A percentile compares a stretch with the other conserved stretches of the same genome.
phyloP scores from a whole-genome alignment of 2,113 vertebrate genomes.

The Andinoacara biseriatus region DNA sequence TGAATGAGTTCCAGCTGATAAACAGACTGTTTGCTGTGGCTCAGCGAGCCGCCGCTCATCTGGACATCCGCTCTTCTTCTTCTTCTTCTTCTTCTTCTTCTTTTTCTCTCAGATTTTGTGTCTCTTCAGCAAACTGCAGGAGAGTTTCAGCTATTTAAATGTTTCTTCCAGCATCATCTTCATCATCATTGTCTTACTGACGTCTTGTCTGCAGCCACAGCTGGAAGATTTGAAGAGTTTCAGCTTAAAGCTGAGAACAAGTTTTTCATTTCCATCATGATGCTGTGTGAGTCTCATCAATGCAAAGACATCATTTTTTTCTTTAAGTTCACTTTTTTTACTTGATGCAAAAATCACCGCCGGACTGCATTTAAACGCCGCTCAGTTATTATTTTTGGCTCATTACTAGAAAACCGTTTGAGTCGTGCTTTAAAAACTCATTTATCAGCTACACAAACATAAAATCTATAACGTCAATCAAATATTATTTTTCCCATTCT shows the following conservation, averaged over 20 bases:
- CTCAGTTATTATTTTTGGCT: neutral
- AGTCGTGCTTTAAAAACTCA: neutral
- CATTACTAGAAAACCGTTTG: neutral
- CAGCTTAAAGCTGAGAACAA: neutral
- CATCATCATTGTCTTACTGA: neutral
- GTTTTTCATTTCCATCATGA: neutral
- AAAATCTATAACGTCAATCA: neutral
- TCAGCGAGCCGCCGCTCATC: neutral
- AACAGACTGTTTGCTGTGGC: conserved; percentile 12
- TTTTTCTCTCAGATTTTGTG: neutral
- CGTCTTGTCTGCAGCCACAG: neutral
- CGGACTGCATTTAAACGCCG: neutral
- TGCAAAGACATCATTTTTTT: neutral
- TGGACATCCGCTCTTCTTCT: neutral
- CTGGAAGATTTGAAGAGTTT: conserved; percentile 6
- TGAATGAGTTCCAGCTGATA: conserved; percentile 11
- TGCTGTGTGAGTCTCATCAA: neutral
- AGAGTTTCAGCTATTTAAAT: neutral
- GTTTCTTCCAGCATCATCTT: neutral
- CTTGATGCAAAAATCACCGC: neutral
- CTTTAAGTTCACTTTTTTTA: neutral
- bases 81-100: neutral
- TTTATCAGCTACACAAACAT: neutral
- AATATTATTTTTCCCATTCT: neutral
- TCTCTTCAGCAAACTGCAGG: neutral